Base-by-base conservation (phyloP, 2,888 invertebrate species). In the Ophion slaviceki region DNA sequence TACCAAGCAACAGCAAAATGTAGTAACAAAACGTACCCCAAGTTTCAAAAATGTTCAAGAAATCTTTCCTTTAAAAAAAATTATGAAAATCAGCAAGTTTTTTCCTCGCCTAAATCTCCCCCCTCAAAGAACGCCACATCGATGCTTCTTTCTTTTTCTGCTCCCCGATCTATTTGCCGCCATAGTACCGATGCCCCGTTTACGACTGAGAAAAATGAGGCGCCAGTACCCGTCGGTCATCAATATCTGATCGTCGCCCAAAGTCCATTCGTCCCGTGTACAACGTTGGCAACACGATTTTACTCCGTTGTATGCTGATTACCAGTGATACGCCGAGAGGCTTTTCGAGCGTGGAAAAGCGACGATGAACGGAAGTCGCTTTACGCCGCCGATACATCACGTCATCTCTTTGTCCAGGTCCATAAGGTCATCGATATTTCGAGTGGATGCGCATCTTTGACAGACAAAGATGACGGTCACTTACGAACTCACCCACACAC, bases 161-260 rank as follows among this genome's bases (percentile, higher is more conserved):
- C 66, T 76, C 62, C 11, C 32, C 11, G 17, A 67, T n/a, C 61
- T 62, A 67, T 24, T 74, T 64, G 67, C 67, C 36, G 32, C 32
- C 14, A 14, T 59, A 45, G 67, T 47, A 66, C 20, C 47, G 45
- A 45, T 59, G 71, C 40, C 32, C 57, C 68, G 70, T 28, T 20
- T 36, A 70, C 61, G 40, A 28, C 8, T 67, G 67, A 82, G 87
- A 88, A 82, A 84, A 85, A 89, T 89, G 78, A 78, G 70, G 78
- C 86, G 82, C 78, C 75, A 59, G 11, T 66, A 36, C 17, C 59
- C 17, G 53, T 17, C 80, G 80, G 77, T 82, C 88, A 88, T 87
- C 87, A 86, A 87, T 87, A 74, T 86, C 85, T 87, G 86, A 87
- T 87, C 87, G 86, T 76, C 77, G 64, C 17, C 62, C 74, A 81